Evolutionary conservation across 2,888 invertebrate species (phyloP), one percentile per base, ranked within the genome.

Genomic region (Torymus auratus): DNA sequence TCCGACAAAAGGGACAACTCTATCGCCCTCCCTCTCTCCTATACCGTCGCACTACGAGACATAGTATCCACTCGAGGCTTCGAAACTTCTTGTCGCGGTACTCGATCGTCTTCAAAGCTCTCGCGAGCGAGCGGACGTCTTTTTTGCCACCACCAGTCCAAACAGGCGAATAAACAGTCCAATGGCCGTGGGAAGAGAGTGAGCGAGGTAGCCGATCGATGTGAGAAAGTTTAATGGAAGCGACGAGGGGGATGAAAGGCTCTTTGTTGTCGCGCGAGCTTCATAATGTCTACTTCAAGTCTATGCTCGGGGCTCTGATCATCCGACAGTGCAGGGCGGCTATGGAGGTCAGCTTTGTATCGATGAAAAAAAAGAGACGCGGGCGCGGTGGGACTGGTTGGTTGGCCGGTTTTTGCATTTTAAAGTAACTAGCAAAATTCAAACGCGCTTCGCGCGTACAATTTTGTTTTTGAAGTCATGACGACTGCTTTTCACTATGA

Each of bases 41-140:
- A 41, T 41, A 10, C 41, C 7, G 41, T 7, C 41, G 41, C 7
- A 67, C 17, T 41, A 58, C 13, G 15, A 14, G 67, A 67, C 50
- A 74, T 58, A 74, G 61, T 68, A 75, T 61, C 68, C 68, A 75
- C 75, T 75, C 28, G 53, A 68, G 61, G 52, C 15, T 14, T 50
- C 14, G 70, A 53, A 62, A 52, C 15, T 62, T 62, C 60, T 71
- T 23, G 20, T 65, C 56, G 64, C 41, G 28, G 15, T 5, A 56
- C 56, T 69, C n/a, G 69, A 64, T 73, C 28, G 41, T 41, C 41
- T 41, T 41, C 55, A 55, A 55, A 73, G 64, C 62, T 55, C n/a
- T 28, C 15, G 64, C 28, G 41, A 64, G 62, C 28, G 28, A 15
- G 10, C 10, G 60, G 14, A 53, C 14, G 60, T 56, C 50, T 15